Base-by-base conservation (phyloP, 2,888 invertebrate genomes). In the Unio pictorum region DNA sequence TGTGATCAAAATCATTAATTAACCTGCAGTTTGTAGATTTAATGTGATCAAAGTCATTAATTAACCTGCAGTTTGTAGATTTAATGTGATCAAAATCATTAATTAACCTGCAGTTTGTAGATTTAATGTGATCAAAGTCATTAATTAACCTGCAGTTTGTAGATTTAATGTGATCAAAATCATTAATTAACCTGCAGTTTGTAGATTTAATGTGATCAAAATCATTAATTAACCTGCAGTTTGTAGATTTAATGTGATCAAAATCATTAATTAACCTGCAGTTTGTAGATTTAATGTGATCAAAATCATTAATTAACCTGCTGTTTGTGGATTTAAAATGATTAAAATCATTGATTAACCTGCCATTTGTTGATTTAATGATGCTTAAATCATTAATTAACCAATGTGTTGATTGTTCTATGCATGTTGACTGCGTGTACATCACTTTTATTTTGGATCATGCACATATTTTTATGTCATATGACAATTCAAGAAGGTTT, bases 81-180 rank as follows among this genome's bases (percentile, higher is more conserved):
- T 34, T 20, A 55, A 64, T 64, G 4, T 45, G n/a, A n/a, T n/a
- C n/a, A n/a, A 64, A 64, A n/a, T 55, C 61, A 20, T 59, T 62
- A 20, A 57, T 45, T 15, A 5, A 11, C 3, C 20, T 45, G 45
- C 15, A 45, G 15, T 45, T 15, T 11, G 11, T 3, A 45, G 23
- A 23, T 23, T 23, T 23, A 23, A 23, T 23, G 23, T 23, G 23
- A 23, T 23, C 23, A 23, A 23, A 23, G 0, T 23, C 23, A 23
- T 23, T 23, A 45, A 15, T 15, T 15, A 45, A 2, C 15, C 15
- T 45, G 45, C 15, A 45, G 8, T 45, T n/a, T 26, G 55, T 20
- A 8, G 15, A 15, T 18, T 34, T 8, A 55, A 64, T 64, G 4
- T 15, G 7, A 8, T 62, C n/a, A 6, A 64, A 64, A 11, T 54